Evolutionary conservation across 1,140 invertebrate genomes (phyloP).

Genomic region (Drosophila lowei): DNA sequence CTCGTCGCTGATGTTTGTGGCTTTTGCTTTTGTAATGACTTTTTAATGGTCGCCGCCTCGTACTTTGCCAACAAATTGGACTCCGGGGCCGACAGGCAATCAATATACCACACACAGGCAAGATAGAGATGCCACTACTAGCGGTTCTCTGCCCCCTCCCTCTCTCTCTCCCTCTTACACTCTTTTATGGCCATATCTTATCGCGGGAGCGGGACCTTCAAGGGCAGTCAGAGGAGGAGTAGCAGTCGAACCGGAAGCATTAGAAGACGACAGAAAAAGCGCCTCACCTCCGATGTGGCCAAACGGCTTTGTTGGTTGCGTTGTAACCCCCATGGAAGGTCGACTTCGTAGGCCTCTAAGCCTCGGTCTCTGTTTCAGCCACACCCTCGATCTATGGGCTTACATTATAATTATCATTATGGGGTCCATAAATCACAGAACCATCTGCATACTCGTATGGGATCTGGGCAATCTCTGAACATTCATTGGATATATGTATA

Average conservation of each 20-base stretch:
- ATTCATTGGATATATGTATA: no score
- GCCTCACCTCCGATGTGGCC: slow-evolving; percentile 39
- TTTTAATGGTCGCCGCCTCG: slow-evolving; percentile 47
- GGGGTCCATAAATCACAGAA: slow-evolving; percentile 50
- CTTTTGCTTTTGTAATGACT: slow-evolving; percentile 53
- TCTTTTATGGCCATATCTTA: slow-evolving; percentile 57
- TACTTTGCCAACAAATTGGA: slow-evolving; percentile 52
- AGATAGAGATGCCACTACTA: background rate
- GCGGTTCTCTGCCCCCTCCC: no score
- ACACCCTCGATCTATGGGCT: slow-evolving; percentile 4
- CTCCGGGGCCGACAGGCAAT: slow-evolving; percentile 37
- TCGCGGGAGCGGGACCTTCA: slow-evolving; percentile 56
- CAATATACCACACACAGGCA: slow-evolving; percentile 36
- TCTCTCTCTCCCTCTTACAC: no score
- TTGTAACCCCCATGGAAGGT: background rate
- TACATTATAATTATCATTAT: background rate
- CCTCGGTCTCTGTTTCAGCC: background rate
- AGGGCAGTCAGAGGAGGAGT: slow-evolving; percentile 25
- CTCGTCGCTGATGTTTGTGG: slow-evolving; percentile 20
- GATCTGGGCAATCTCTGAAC: no score
- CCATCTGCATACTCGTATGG: slow-evolving; percentile 2
- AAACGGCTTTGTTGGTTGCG: slow-evolving; percentile 48
- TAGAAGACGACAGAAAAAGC: slow-evolving; percentile 54
- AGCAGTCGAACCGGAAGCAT: slow-evolving; percentile 69
- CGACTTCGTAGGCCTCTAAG: slow-evolving; percentile 2